phyloP scores from a whole-genome alignment of 2,888 invertebrate genomes.

The Noctua pronuba region DNA sequence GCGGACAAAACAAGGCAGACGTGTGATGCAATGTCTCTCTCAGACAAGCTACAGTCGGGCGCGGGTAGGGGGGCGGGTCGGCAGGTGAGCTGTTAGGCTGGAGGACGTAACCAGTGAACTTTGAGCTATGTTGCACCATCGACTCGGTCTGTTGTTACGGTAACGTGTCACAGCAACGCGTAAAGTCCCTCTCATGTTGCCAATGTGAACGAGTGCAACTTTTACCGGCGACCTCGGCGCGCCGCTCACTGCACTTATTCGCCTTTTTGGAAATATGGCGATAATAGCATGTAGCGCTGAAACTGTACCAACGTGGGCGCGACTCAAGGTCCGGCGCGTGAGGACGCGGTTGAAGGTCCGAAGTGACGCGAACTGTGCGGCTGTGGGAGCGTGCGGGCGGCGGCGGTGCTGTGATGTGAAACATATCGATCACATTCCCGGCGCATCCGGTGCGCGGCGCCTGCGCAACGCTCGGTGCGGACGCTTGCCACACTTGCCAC shows the following conservation, averaged over 20 bases:
- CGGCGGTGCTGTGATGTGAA: not conserved
- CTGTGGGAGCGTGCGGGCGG: not conserved
- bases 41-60: not conserved
- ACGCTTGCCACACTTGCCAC: constrained; percentile 9
- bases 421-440: constrained; percentile 33
- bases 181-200: not conserved
- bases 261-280: constrained; percentile 45
- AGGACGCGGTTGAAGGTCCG: not conserved
- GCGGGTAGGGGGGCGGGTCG: not conserved
- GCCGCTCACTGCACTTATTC: constrained; percentile 30
- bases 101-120: constrained; percentile 4
- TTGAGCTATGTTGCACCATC: not conserved
- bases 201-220: constrained; percentile 68
- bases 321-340: constrained; percentile 3
- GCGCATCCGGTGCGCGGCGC: constrained; percentile 46
- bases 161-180: not conserved
- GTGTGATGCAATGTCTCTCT: constrained; percentile 4
- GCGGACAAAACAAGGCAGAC: not conserved
- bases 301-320: constrained; percentile 17
- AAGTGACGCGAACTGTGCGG: not conserved
- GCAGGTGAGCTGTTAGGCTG: not conserved
- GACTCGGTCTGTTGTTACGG: not conserved
- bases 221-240: constrained; percentile 61
- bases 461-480: constrained; percentile 32
- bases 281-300: constrained; percentile 8